phyloP scores from a whole-genome alignment of 2,113 vertebrate species.

The Ptilorrhoa leucosticta region DNA sequence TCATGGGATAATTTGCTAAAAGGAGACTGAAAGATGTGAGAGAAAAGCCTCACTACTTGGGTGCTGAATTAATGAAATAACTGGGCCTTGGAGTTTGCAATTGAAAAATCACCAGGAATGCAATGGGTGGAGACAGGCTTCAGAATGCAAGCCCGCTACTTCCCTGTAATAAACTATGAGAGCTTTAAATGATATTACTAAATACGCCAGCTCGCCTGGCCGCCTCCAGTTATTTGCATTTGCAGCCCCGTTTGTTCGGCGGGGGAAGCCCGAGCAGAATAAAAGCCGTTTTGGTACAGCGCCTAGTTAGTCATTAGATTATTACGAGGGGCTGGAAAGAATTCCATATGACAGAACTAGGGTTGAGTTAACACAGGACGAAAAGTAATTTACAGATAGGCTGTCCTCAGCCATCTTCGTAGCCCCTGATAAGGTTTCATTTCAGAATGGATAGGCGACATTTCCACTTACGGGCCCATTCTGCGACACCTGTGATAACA shows the following conservation, averaged over 20 bases:
- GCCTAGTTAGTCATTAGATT: constrained; percentile 94
- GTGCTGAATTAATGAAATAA: constrained; percentile 87
- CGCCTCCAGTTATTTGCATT: constrained; percentile 61
- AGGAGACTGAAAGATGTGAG: constrained; percentile 82
- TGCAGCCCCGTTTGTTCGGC: constrained; percentile 38
- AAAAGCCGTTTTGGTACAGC: constrained; percentile 64
- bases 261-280: constrained; percentile 64
- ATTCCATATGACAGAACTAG: constrained; percentile 99
- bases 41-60: constrained; percentile 81
- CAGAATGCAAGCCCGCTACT: constrained; percentile 65
- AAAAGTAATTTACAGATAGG: constrained; percentile 99
- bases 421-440: constrained; percentile 99
- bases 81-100: constrained; percentile 78
- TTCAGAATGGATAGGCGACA: constrained; percentile 99
- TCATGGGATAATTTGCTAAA: constrained; percentile 97
- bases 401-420: constrained; percentile 98
- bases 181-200: constrained; percentile 64
- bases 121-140: constrained; percentile 76
- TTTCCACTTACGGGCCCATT: constrained; percentile 98
- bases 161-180: constrained; percentile 66
- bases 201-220: constrained; percentile 42
- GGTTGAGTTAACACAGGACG: constrained; percentile 98
- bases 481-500: constrained; percentile 99
- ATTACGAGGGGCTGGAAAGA: constrained; percentile 90
- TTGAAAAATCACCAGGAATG: constrained; percentile 85